Evolutionary conservation across 35 echinoderm and acorn worm genomes (phyloP), one percentile per base, ranked within the genome.

Genomic region (Amphiura filiformis): DNA sequence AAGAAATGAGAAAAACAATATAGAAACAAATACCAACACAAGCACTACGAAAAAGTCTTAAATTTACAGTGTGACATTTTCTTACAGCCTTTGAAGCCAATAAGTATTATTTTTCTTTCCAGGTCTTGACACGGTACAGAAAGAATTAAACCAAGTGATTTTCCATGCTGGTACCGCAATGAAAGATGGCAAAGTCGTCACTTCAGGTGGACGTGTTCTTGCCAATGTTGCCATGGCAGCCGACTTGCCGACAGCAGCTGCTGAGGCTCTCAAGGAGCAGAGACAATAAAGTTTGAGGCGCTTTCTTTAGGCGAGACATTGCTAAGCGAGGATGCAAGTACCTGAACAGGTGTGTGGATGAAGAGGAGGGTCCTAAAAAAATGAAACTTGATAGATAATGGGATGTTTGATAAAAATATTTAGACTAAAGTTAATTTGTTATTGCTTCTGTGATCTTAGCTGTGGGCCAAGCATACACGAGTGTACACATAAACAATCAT

Each of bases 151-250:
- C 9, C 89, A 85, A 84, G 84, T 97, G 34, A 89, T 97, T 17
- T 94, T 94, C 47, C 95, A 97, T 85, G 92, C 92, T 47, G 95
- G 95, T 30, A 97, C 95, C 1, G 40, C 92, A 15, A 17, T 41
- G 28, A 91, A 86, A 39, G 92, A 97, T 26, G 80, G 80, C 3
- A 91, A 97, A 83, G 86, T 97, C 0, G 86, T 94, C 32, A 97
- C 95, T 2, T 94, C 92, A 56, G 95, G 95, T 36, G 95, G 95
- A 12, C 92, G 95, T 87, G 95, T 97, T 36, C 80, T 97, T 34
- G 86, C 89, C 42, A 88, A 76, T 76, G 89, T 97, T 39, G 81
- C 95, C 78, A 78, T 88, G 65, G 84, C 86, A 86, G 33, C 35
- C 1, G 89, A 94, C 80, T 47, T 97, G 26, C 65, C 52, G 32